phyloP scores from a whole-genome alignment of 1,140 invertebrate genomes.

The Procambarus virginalis region DNA sequence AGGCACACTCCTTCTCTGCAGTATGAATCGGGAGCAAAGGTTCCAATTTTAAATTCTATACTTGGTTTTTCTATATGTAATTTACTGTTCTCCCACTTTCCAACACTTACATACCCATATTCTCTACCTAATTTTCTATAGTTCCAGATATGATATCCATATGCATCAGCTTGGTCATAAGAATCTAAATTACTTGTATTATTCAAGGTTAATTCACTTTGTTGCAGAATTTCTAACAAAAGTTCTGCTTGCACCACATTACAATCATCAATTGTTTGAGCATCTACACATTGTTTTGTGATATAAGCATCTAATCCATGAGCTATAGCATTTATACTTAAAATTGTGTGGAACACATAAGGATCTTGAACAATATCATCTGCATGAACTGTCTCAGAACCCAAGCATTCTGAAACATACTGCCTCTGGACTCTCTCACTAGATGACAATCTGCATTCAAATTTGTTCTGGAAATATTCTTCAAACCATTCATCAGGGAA shows the following conservation, averaged over 20 bases:
- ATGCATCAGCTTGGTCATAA: slow-evolving; percentile 71
- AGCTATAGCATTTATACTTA: slow-evolving; percentile 74
- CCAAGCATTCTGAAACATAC: slow-evolving; percentile 71
- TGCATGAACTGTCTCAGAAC: slow-evolving; percentile 70
- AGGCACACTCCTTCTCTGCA: slow-evolving; percentile 73
- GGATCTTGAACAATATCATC: slow-evolving; percentile 72
- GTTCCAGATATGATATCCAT: slow-evolving; percentile 71
- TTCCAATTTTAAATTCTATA: slow-evolving; percentile 66
- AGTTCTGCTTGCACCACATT: slow-evolving; percentile 68
- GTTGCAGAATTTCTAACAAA: slow-evolving; percentile 59
- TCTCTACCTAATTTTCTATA: slow-evolving; percentile 72
- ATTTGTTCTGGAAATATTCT: slow-evolving; percentile 75
- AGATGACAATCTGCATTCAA: slow-evolving; percentile 72
- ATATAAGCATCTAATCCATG: slow-evolving; percentile 73
- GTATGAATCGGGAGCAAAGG: slow-evolving; percentile 65
- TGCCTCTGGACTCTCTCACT: slow-evolving; percentile 71
- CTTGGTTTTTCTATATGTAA: slow-evolving; percentile 70
- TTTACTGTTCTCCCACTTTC: slow-evolving; percentile 72
- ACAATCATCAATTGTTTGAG: slow-evolving; percentile 68
- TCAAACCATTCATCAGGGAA: slow-evolving; percentile 75
- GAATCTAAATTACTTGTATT: slow-evolving; percentile 71
- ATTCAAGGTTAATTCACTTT: slow-evolving; percentile 59
- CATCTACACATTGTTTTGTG: slow-evolving; percentile 69
- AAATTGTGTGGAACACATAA: slow-evolving; percentile 74
- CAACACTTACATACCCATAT: slow-evolving; percentile 69